Evolutionary conservation across 2,888 invertebrate genomes (phyloP), one percentile per base, ranked within the genome.

Genomic region (Agonum fuliginosum): DNA sequence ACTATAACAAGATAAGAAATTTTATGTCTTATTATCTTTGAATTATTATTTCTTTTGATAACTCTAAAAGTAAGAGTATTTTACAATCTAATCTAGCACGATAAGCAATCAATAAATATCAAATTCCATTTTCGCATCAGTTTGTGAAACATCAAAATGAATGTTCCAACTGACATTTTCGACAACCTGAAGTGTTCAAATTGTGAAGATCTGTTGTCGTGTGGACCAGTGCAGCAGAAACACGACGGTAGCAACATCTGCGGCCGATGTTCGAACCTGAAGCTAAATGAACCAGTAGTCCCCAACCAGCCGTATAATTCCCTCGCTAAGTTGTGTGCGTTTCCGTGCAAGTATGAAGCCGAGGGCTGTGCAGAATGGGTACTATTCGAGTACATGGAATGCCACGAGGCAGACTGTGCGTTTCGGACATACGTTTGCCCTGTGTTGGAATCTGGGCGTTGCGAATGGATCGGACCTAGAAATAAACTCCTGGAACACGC

Each of bases 341-440:
- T 54, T 27, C 54, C 54, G 2, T 54, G 54, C 20, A 54, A 54
- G 22, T 54, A 54, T 22, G 54, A 54, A 54, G n/a, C 10, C 3
- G 54, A 24, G 1, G 54, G 54, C 4, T 54, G 54, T 20, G n/a
- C 6, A 10, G 54, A 54, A n/a, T 20, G 22, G 14, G n/a, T 22
- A 12, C 6, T 14, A 5, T 24, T 54, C 12, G 14, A 3, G 1
- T 3, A 8, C 0, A 54, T 54, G 22, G 2, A 20, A 54, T 5
- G 22, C 10, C 54, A 54, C 10, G 54, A 54, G 22, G 54, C 19
- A 24, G 5, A 22, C n/a, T 54, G 54, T 20, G 54, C 3, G 10
- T 54, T 22, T 27, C 10, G 27, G 3, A n/a, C 24, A 12, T 22
- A 24, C 12, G 4, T 19, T n/a, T 54, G 54, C 22, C 54, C 54